These are phyloP conservation scores for Ceyx cyanopectus DNA, from an alignment of 2,113 vertebrate species.

Conservation along the genomic window DNA sequence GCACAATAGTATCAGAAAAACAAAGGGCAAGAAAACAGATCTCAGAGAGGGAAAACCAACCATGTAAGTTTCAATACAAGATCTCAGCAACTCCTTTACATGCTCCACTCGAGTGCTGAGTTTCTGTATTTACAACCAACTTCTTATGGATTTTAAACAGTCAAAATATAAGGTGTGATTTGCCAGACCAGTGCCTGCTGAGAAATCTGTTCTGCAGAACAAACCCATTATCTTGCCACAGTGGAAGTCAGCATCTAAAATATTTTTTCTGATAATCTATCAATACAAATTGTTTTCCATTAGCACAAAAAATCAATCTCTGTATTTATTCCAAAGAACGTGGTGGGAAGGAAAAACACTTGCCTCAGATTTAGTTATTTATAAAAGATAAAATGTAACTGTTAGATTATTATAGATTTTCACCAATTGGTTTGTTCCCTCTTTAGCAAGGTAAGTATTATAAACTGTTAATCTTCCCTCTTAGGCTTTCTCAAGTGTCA, in stretches of 20 bases:
- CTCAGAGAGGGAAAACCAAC: not conserved
- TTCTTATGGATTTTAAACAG: not conserved
- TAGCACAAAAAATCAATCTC: not conserved
- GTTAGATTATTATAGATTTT: not conserved
- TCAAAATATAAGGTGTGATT: not conserved
- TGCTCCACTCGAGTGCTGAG: accelerated
- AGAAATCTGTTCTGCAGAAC: not conserved
- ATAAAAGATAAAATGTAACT: not conserved
- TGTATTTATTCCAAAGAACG: not conserved
- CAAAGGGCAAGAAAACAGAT: not conserved
- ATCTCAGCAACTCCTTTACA: not conserved
- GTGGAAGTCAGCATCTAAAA: not conserved
- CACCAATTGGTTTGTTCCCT: not conserved
- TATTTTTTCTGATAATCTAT: not conserved
- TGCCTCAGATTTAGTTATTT: not conserved
- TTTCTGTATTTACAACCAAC: not conserved
- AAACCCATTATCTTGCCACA: not conserved
- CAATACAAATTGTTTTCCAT: not conserved
- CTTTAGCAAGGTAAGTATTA: not conserved
- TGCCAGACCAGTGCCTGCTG: not conserved
- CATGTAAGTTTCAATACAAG: not conserved
- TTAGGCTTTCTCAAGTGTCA: not conserved
- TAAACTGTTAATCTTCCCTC: not conserved
- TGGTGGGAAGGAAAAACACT: not conserved
- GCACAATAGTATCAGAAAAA: not conserved